These are phyloP conservation scores for Drosophila falleni DNA, from an alignment of 2,888 invertebrate species.

Conservation along the genomic window DNA sequence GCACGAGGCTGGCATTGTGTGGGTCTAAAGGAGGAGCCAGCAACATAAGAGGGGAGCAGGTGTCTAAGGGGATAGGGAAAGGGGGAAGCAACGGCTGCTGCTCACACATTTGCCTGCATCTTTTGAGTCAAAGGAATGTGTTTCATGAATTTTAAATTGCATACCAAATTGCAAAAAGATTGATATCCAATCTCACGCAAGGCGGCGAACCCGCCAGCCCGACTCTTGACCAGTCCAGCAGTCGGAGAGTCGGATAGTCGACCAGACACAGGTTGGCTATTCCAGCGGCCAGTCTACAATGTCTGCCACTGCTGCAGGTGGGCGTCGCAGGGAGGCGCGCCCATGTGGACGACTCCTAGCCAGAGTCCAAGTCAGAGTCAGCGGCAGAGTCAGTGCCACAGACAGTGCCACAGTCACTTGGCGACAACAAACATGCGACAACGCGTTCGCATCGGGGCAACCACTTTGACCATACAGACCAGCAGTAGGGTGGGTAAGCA, in stretches of 20 bases:
- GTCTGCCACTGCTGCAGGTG: conserved; percentile 47
- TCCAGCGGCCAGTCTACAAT: conserved; percentile 31
- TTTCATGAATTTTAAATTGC: conserved; percentile 84
- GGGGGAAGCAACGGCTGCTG: conserved; percentile 23
- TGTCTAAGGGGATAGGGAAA: conserved; percentile 1
- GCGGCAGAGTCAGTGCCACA: conserved; percentile 5
- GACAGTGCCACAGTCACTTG: conserved; percentile 39
- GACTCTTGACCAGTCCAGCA: conserved; percentile 7
- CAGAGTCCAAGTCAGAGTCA: conserved; percentile 9
- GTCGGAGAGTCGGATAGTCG: conserved; percentile 10
- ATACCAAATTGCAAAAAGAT: conserved; percentile 84
- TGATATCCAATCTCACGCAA: conserved; percentile 84
- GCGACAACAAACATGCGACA: conserved; percentile 78
- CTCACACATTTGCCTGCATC: conserved; percentile 77
- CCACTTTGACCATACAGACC: conserved; percentile 55
- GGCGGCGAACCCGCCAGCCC: conserved; percentile 56
- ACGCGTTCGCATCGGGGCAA: conserved; percentile 64
- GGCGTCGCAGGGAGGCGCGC: conserved; percentile 54
- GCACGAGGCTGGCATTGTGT: conserved; percentile 19
- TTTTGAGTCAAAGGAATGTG: conserved; percentile 83
- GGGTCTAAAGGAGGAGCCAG: neutral
- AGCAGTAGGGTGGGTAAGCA: neutral
- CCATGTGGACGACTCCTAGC: conserved; percentile 34
- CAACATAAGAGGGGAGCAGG: neutral
- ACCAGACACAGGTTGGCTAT: conserved; percentile 46